Evolutionary conservation across 1,140 invertebrate species (phyloP).

Genomic region (Diorhabda carinulata): DNA sequence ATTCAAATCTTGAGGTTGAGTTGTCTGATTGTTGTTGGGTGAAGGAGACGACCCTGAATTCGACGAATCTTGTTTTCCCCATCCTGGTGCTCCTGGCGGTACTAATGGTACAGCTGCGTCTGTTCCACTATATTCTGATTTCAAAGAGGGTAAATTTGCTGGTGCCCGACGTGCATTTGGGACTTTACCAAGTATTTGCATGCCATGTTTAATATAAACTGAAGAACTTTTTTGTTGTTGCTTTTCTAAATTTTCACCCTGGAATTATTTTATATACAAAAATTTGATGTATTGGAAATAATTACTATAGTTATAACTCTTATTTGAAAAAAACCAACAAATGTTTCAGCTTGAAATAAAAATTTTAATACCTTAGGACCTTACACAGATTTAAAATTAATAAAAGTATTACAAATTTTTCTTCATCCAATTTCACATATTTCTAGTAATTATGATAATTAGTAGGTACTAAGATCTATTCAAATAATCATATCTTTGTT

Average conservation of each 20-base stretch:
- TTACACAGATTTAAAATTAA: too few relatives aligned
- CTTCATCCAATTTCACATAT: too few relatives aligned
- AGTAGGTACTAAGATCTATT: too few relatives aligned
- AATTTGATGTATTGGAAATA: neutral
- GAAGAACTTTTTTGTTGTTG: constrained; percentile 82
- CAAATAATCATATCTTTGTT: too few relatives aligned
- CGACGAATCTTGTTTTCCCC: constrained; percentile 44
- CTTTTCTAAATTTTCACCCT: constrained; percentile 86
- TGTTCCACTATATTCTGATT: constrained; percentile 69
- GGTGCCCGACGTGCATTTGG: constrained; percentile 90
- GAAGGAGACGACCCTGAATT: constrained; percentile 14
- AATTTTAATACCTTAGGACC: too few relatives aligned
- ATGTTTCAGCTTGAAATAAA: too few relatives aligned
- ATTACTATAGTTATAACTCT: too few relatives aligned
- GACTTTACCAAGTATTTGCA: constrained; percentile 97
- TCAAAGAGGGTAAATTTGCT: constrained; percentile 94
- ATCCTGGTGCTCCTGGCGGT: constrained; percentile 47
- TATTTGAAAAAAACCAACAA: too few relatives aligned
- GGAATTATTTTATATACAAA: constrained; percentile 31
- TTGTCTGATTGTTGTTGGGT: neutral
- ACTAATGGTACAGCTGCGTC: constrained; percentile 47
- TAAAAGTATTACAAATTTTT: too few relatives aligned
- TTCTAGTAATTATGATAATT: too few relatives aligned
- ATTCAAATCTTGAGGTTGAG: constrained; percentile 26
- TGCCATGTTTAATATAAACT: constrained; percentile 89